Evolutionary conservation across 2,888 invertebrate genomes (phyloP).

Genomic region (Meta bourneti): DNA sequence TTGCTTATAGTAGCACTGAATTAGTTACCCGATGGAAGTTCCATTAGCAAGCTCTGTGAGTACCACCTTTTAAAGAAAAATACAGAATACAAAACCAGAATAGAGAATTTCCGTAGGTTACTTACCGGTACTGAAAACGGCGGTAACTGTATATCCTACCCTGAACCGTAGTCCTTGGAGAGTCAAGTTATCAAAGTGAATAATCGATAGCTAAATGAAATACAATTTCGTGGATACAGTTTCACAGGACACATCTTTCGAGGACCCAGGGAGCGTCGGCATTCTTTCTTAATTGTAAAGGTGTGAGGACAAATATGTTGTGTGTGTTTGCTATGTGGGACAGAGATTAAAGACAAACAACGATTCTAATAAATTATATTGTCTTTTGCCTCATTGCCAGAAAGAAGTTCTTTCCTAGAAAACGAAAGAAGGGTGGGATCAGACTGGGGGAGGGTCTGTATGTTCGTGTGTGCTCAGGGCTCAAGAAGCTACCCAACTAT

Average conservation of each 20-base stretch:
- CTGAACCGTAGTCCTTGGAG: background rate
- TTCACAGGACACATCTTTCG: background rate
- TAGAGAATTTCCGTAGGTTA: no score
- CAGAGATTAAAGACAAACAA: conserved; percentile 75
- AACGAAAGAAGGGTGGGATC: conserved; percentile 56
- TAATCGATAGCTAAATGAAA: conserved; percentile 11
- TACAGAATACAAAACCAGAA: no score
- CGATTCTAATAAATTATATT: conserved; percentile 74
- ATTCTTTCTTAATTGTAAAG: conserved; percentile 48
- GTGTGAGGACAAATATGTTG: conserved; percentile 64
- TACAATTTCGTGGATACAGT: conserved; percentile 4
- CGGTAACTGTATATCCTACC: no score
- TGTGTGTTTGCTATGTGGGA: conserved; percentile 65
- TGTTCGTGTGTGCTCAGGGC: conserved; percentile 61
- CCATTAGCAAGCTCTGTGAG: no score
- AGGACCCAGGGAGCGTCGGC: background rate
- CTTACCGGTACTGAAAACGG: no score
- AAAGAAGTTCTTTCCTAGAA: conserved; percentile 60
- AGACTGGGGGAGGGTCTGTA: conserved; percentile 38
- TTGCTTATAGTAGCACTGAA: no score
- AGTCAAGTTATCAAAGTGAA: background rate
- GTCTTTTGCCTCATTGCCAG: conserved; percentile 72
- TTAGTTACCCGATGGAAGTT: no score
- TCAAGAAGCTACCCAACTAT: conserved; percentile 67
- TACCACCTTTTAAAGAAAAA: no score